Conservation (phyloP, 2,888 invertebrate species). For the Ormyrus thymus region DNA sequence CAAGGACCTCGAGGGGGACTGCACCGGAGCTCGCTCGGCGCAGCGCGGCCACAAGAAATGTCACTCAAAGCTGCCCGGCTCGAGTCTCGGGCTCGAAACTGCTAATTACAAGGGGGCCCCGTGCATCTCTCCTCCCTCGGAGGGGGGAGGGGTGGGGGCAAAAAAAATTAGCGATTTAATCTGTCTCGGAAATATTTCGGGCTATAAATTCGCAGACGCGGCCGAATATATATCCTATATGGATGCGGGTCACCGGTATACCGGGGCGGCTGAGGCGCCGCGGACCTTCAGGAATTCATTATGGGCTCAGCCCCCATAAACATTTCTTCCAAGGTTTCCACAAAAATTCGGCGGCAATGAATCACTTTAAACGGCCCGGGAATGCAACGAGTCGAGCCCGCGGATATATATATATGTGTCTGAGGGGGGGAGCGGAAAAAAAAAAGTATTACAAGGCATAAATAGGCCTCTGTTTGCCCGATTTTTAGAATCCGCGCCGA, state of each 20-base stretch:
- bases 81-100: conserved; percentile 16
- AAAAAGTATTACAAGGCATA: neutral
- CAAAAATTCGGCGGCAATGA: conserved; percentile 44
- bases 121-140: too few relatives aligned
- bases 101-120: conserved; percentile 51
- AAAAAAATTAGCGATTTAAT: conserved; percentile 55
- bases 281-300: conserved; percentile 52
- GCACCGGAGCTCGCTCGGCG: too few relatives aligned
- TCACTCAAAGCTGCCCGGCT: conserved; percentile 46
- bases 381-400: neutral
- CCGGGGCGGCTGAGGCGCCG: too few relatives aligned
- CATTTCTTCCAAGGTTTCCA: conserved; percentile 49
- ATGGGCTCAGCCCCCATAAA: conserved; percentile 42
- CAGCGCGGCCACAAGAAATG: conserved; percentile 40
- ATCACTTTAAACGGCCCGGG: conserved; percentile 20
- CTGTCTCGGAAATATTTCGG: conserved; percentile 55
- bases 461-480: neutral
- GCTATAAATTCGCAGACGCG: conserved; percentile 48
- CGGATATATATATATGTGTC: too few relatives aligned
- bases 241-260: conserved; percentile 33
- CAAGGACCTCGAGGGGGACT: neutral
- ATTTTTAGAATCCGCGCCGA: neutral
- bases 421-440: too few relatives aligned
- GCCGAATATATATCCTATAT: conserved; percentile 11
- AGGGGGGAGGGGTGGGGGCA: neutral